A percentile compares a stretch with the other conserved stretches of the same genome.
phyloP scores from a whole-genome alignment of 2,888 invertebrate species.

The Aphidoletes aphidimyza region DNA sequence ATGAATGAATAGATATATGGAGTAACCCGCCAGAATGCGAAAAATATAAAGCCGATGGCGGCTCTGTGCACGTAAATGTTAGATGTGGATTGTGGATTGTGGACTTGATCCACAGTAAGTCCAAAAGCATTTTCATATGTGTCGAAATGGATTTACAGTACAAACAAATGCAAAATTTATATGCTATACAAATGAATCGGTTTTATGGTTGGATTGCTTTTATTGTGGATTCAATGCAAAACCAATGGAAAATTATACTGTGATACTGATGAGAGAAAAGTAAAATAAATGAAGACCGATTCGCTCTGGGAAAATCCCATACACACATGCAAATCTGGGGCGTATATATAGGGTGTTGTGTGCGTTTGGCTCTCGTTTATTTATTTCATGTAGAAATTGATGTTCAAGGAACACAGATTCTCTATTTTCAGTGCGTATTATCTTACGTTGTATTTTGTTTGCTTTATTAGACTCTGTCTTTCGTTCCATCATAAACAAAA shows the following conservation, averaged over 20 bases:
- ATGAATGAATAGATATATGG: neutral
- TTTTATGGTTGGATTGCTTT: neutral
- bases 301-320: too few relatives aligned
- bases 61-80: too few relatives aligned
- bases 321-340: too few relatives aligned
- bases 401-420: too few relatives aligned
- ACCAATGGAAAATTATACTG: neutral
- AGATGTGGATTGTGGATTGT: neutral
- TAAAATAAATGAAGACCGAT: neutral
- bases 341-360: too few relatives aligned
- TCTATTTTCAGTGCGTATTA: too few relatives aligned
- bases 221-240: neutral
- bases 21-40: neutral
- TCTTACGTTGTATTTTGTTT: too few relatives aligned
- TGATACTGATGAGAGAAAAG: neutral
- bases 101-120: neutral
- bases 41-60: neutral
- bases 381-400: too few relatives aligned
- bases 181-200: conserved; percentile 28
- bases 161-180: conserved; percentile 43
- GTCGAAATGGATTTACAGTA: conserved; percentile 24
- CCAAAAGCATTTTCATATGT: conserved; percentile 27
- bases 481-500: too few relatives aligned
- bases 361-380: too few relatives aligned
- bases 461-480: too few relatives aligned